Percentiles rank a stretch among this genome's conserved stretches.
Evolutionary conservation across 2,797 vertebrate genomes (phyloP).

Genomic region (Urophycis tenuis): DNA sequence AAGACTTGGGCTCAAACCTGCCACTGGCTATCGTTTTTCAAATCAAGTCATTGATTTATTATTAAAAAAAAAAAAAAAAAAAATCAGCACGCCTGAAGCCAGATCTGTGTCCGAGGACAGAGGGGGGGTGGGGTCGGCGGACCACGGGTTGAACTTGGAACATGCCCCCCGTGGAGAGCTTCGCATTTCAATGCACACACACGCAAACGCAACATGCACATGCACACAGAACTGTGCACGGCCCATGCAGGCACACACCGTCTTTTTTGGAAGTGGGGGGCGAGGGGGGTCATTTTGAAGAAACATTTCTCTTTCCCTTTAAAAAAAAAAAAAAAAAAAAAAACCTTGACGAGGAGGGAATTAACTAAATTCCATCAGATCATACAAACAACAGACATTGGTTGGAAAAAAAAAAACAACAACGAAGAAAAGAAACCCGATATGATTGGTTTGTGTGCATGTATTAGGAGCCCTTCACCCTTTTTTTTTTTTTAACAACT

Average conservation of each 20-base stretch:
- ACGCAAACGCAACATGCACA: neutral
- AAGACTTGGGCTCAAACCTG: conserved; percentile 3
- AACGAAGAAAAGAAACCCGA: conserved; percentile 8
- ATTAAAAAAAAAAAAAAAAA: no score
- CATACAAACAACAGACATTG: neutral
- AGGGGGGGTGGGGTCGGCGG: neutral
- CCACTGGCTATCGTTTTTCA: neutral
- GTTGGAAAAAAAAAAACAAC: no score
- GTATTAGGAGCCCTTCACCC: conserved; percentile 10
- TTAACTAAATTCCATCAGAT: conserved; percentile 3
- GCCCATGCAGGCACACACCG: conserved; percentile 26
- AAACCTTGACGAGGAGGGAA: no score
- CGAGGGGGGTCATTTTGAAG: neutral
- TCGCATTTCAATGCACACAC: conserved; percentile 40
- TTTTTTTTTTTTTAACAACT: neutral
- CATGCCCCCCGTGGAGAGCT: conserved; percentile 33
- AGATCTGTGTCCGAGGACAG: conserved; percentile 28
- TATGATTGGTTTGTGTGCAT: conserved; percentile 18
- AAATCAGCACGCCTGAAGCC: conserved; percentile 28
- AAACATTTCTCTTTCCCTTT: conserved; percentile 19
- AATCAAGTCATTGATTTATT: conserved; percentile 15
- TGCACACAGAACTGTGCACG: conserved; percentile 19
- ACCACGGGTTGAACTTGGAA: conserved; percentile 21
- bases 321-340: neutral
- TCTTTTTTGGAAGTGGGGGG: neutral